Base-by-base conservation (phyloP, 2,113 vertebrate species). In the Gambusia holbrooki region DNA sequence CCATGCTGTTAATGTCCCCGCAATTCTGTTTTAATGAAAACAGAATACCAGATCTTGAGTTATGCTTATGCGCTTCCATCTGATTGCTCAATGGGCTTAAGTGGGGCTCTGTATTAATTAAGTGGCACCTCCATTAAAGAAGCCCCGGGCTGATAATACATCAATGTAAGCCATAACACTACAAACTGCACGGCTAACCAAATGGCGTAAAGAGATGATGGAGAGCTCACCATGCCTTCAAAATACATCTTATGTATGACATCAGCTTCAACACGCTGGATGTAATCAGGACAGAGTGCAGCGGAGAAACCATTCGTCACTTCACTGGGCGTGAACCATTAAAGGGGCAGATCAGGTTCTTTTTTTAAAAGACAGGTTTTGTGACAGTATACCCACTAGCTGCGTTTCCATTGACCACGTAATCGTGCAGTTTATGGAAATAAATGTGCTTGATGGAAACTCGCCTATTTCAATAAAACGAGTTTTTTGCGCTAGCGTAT, bases 61-160 rank as follows among this genome's bases (percentile, higher is more conserved):
- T 54, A 5, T 61, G 74, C 66, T 30, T 51, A 5, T 69, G 76
- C 66, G 29, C 71, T 75, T 86, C 69, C 35, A 40, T 62, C 51
- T 60, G 69, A 86, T 69, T 76, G 64, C 74, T 79, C 60, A 15
- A 69, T 76, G 30, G 71, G 70, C 81, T 81, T 12, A 66, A 89
- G 79, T 77, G 75, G 73, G 69, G 51, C 75, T 70, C 68, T 78
- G 67, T 25, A 1, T 45, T 88, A 85, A 90, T 92, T 79, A 87
- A 85, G 78, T 67, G 77, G 73, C 76, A 62, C 30, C 62, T 76
- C 78, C 65, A 79, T 87, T 87, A 82, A 51, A 79, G 54, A 72
- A 42, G 76, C 85, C 79, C 10, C 4, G 3, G 68, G 76, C 79
- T 73, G 60, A 62, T 29, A 74, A 87, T 66, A 48, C 66, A 79